Evolutionary conservation across 2,888 invertebrate genomes (phyloP).

Genomic region (Leucozona laternaria): DNA sequence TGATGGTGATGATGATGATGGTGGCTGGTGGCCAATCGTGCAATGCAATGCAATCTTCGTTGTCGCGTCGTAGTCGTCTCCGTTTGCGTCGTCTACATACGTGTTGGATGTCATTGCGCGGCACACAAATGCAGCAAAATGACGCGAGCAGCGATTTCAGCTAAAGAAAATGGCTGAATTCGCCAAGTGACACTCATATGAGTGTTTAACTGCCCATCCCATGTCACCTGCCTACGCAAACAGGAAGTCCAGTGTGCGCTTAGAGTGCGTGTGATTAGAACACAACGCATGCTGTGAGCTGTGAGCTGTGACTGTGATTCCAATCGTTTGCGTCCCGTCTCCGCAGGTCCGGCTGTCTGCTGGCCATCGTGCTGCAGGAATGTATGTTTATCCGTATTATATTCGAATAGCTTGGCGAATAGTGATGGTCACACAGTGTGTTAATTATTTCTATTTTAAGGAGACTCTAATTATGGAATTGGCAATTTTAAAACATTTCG

Average conservation of each 20-base stretch:
- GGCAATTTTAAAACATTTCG: background rate
- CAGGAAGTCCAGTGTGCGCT: conserved; percentile 66
- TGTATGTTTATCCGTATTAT: conserved; percentile 21
- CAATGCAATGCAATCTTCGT: conserved; percentile 44
- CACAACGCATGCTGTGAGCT: conserved; percentile 71
- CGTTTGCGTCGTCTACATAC: background rate
- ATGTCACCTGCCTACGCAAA: conserved; percentile 76
- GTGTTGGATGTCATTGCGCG: conserved; percentile 67
- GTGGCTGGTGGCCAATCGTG: conserved; percentile 47
- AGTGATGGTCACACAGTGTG: conserved; percentile 14
- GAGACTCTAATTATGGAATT: background rate
- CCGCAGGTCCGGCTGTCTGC: background rate
- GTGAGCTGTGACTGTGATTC: conserved; percentile 48
- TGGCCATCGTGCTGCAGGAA: conserved; percentile 28
- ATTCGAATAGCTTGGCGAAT: background rate
- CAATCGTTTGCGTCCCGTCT: conserved; percentile 8
- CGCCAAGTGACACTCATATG: conserved; percentile 71
- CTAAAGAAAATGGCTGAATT: conserved; percentile 31
- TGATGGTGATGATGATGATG: conserved; percentile 19
- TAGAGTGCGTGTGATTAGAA: conserved; percentile 70
- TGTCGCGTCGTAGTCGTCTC: conserved; percentile 36
- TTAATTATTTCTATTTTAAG: background rate
- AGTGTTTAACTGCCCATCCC: conserved; percentile 76
- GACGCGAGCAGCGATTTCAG: conserved; percentile 22
- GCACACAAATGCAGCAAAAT: conserved; percentile 29